These are phyloP conservation scores for Rhagoletis zephyria DNA, from an alignment of 1,140 invertebrate genomes.

Conservation along the genomic window DNA sequence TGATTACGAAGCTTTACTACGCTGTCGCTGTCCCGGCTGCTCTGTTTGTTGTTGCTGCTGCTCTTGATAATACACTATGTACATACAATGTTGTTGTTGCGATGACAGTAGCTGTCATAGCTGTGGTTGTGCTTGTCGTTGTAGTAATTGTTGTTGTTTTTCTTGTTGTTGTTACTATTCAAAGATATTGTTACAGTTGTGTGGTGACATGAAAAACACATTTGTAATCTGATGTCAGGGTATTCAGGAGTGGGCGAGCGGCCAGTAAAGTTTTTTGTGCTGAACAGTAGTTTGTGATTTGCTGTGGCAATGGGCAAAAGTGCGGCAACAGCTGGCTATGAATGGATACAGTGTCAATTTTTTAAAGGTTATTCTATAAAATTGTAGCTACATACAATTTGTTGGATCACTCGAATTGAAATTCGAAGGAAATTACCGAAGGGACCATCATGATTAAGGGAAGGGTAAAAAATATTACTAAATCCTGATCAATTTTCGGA, in stretches of 20 bases:
- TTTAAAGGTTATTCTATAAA: background rate
- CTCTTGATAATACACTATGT: background rate
- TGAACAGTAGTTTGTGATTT: background rate
- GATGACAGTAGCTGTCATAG: constrained; percentile 39
- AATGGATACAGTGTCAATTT: background rate
- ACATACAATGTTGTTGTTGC: background rate
- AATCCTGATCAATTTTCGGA: too few species aligned
- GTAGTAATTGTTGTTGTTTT: background rate
- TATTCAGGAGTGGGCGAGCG: constrained; percentile 4
- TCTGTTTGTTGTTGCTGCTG: background rate
- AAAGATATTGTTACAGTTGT: constrained; percentile 48
- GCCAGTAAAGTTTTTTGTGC: constrained; percentile 2
- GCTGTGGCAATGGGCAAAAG: background rate
- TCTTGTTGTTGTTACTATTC: constrained; percentile 4
- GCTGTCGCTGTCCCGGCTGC: background rate
- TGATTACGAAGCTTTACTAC: background rate
- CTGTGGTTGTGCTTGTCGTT: constrained; percentile 25
- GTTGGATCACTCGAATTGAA: too few species aligned
- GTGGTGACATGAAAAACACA: constrained; percentile 52
- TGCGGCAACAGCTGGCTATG: background rate
- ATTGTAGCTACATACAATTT: too few species aligned
- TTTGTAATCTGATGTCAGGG: constrained; percentile 46
- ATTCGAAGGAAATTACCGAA: too few species aligned
- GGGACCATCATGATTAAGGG: too few species aligned
- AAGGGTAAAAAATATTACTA: too few species aligned